A percentile compares a stretch with the other conserved stretches of the same genome.
Evolutionary conservation across 1,140 invertebrate genomes (phyloP).

Genomic region (Copidosoma floridanum): DNA sequence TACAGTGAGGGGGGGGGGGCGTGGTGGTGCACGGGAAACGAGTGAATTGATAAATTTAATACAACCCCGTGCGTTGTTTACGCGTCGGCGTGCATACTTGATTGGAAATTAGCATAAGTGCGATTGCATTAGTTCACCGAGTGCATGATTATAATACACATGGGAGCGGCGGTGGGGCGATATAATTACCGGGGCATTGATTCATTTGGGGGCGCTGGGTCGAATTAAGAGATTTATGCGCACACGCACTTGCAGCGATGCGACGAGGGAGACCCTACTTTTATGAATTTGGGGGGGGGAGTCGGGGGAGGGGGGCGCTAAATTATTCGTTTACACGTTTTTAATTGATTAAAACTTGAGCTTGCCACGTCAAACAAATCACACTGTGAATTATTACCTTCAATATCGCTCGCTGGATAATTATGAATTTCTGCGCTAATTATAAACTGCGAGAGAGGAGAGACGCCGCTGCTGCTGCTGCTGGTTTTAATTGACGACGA

Average conservation of each 20-base stretch:
- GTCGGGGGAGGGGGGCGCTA: too few relatives aligned
- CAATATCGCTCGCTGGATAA: not conserved
- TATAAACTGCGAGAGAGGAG: too few relatives aligned
- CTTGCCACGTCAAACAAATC: slow-evolving; percentile 2
- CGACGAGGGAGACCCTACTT: too few relatives aligned
- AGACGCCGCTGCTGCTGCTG: too few relatives aligned
- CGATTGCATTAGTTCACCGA: slow-evolving; percentile 3
- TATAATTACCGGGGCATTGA: slow-evolving; percentile 5
- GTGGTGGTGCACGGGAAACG: too few relatives aligned
- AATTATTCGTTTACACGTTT: too few relatives aligned
- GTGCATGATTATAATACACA: slow-evolving; percentile 5
- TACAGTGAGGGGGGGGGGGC: not conserved
- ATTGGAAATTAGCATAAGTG: slow-evolving; percentile 12
- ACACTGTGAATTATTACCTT: not conserved
- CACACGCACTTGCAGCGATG: too few relatives aligned
- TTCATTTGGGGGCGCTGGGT: not conserved
- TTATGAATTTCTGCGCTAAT: slow-evolving; percentile 5
- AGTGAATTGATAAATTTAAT: slow-evolving; percentile 12
- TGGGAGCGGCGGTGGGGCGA: too few relatives aligned
- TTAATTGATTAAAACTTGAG: not conserved
- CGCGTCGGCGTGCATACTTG: slow-evolving; percentile 1
- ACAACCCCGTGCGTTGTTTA: not conserved
- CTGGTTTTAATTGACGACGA: slow-evolving; percentile 27
- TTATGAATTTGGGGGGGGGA: too few relatives aligned
- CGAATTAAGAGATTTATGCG: slow-evolving; percentile 8